Percentiles rank a stretch among this genome's conserved stretches.
Evolutionary conservation across 2,888 invertebrate genomes (phyloP).

Genomic region (Drosophila tripunctata): DNA sequence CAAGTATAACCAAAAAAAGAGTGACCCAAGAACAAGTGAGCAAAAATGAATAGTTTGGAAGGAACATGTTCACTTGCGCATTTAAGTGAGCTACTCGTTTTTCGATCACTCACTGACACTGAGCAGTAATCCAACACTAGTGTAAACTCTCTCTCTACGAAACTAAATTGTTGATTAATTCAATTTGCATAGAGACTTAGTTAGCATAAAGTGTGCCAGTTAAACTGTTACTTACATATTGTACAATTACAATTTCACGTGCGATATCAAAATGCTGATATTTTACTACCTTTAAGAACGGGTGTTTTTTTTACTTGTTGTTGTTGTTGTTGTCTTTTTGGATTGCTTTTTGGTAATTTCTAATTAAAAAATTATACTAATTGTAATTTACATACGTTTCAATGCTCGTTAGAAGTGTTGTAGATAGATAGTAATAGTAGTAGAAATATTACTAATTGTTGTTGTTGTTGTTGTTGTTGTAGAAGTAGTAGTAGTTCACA

Average conservation of each 20-base stretch:
- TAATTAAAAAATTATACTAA: slow-evolving; percentile 34
- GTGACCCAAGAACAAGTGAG: too few species aligned
- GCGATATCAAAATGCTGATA: slow-evolving; percentile 25
- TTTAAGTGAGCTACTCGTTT: too few species aligned
- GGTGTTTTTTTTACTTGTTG: neutral
- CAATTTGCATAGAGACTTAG: neutral
- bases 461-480: slow-evolving; percentile 25
- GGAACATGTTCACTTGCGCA: too few species aligned
- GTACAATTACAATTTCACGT: slow-evolving; percentile 28
- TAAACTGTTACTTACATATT: slow-evolving; percentile 12
- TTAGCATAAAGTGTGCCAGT: slow-evolving; percentile 12
- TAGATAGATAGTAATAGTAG: slow-evolving; percentile 39
- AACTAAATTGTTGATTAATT: neutral
- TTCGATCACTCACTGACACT: too few species aligned
- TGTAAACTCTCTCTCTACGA: too few species aligned
- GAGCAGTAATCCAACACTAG: too few species aligned
- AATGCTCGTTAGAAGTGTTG: slow-evolving; percentile 60
- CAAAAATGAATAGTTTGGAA: too few species aligned
- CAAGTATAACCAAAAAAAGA: too few species aligned
- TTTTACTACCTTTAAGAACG: slow-evolving; percentile 26
- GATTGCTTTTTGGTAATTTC: slow-evolving; percentile 4
- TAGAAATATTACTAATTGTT: slow-evolving; percentile 29
- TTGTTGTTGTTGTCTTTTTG: neutral
- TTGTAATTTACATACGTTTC: slow-evolving; percentile 66
- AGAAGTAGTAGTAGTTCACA: slow-evolving; percentile 33